Evolutionary conservation across 1,140 invertebrate genomes (phyloP).

Genomic region (Apis florea): DNA sequence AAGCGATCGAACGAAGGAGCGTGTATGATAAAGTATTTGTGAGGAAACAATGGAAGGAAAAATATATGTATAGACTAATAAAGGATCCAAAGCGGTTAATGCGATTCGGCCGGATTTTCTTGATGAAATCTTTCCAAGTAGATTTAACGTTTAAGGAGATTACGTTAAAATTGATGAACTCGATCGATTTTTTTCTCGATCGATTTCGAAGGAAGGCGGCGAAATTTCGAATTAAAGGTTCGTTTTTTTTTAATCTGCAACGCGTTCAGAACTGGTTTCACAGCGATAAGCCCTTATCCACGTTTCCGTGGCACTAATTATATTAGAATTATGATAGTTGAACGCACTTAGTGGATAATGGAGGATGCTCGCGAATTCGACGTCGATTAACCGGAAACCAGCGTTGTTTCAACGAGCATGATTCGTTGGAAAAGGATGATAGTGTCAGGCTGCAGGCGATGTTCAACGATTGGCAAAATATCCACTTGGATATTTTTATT

Average conservation of each 20-base stretch:
- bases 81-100: conserved; percentile 15
- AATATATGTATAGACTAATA: conserved; percentile 1
- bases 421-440: background rate
- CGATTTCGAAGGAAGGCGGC: background rate
- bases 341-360: conserved; percentile 29
- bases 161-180: too few relatives aligned
- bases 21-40: too few relatives aligned
- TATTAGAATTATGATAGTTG: conserved; percentile 43
- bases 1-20: background rate
- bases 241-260: too few relatives aligned
- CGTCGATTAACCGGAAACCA: conserved; percentile 35
- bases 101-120: conserved; percentile 31
- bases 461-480: too few relatives aligned
- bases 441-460: background rate
- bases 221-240: background rate
- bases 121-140: conserved; percentile 14
- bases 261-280: background rate
- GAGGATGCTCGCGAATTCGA: conserved; percentile 25
- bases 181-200: background rate
- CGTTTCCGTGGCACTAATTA: conserved; percentile 15
- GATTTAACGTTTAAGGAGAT: conserved; percentile 25
- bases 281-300: background rate
- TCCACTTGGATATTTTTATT: too few relatives aligned
- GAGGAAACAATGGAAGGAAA: background rate
- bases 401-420: background rate